These are phyloP conservation scores for Anodontia alba DNA, from an alignment of 2,888 invertebrate species.

Conservation along the genomic window DNA sequence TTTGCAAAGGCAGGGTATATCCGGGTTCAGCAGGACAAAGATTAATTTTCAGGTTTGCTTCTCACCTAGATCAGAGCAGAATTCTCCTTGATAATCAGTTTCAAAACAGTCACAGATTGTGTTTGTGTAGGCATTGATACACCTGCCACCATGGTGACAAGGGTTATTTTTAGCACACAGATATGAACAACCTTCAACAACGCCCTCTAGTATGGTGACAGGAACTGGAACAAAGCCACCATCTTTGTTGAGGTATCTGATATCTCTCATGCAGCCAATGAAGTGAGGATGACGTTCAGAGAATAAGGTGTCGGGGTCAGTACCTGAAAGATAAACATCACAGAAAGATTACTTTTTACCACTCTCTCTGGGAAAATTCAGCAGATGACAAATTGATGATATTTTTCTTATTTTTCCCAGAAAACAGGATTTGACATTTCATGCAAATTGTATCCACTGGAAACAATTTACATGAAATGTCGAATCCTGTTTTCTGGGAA, in stretches of 20 bases:
- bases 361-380: too few species aligned
- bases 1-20: too few species aligned
- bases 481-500: too few species aligned
- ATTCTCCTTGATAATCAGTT: conserved; percentile 95
- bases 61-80: conserved; percentile 93
- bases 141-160: conserved; percentile 94
- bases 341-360: too few species aligned
- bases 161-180: conserved; percentile 89
- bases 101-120: conserved; percentile 97
- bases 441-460: too few species aligned
- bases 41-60: too few species aligned
- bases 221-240: conserved; percentile 58
- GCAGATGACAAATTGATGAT: too few species aligned
- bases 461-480: too few species aligned
- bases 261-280: conserved; percentile 74
- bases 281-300: conserved; percentile 64
- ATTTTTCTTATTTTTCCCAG: too few species aligned
- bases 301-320: conserved; percentile 62
- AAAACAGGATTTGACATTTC: too few species aligned
- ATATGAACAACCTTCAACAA: conserved; percentile 91
- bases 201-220: conserved; percentile 55
- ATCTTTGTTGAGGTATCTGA: conserved; percentile 62
- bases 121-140: conserved; percentile 96
- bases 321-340: conserved; percentile 35
- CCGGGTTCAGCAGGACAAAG: too few species aligned